Conservation (phyloP, 2,113 vertebrate genomes). For the Protomyctophum bolini region DNA sequence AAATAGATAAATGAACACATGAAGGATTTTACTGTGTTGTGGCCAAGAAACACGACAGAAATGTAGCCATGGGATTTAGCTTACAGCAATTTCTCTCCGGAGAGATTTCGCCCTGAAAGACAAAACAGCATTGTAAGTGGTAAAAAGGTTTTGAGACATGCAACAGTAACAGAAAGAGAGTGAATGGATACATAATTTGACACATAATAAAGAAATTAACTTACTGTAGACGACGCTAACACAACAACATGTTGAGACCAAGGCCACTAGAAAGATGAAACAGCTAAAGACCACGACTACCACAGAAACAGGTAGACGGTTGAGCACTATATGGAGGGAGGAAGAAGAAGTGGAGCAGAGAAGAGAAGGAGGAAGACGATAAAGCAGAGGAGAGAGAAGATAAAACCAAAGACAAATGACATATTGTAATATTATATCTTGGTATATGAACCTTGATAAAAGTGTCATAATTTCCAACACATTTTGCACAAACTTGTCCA, state of each 20-base stretch:
- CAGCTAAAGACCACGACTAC: constrained; percentile 63
- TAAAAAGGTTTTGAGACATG: background rate
- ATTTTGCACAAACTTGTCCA: too few species aligned
- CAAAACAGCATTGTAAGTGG: background rate
- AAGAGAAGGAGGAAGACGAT: background rate
- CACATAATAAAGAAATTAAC: constrained; percentile 12
- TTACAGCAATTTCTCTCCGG: constrained; percentile 19
- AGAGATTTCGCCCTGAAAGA: constrained; percentile 44
- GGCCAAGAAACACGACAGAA: too few species aligned
- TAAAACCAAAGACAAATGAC: background rate
- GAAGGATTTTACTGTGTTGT: too few species aligned
- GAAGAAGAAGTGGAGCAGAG: constrained; percentile 4
- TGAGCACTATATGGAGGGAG: constrained; percentile 57
- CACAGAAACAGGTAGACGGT: constrained; percentile 43
- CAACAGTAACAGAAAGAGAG: background rate
- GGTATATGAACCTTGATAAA: too few species aligned
- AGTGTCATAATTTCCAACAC: too few species aligned
- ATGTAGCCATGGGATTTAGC: background rate
- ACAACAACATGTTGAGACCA: constrained; percentile 60
- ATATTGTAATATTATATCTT: background rate
- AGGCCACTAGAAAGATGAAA: constrained; percentile 52
- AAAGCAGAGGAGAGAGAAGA: background rate
- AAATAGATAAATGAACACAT: too few species aligned
- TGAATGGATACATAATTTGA: background rate
- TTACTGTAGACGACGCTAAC: constrained; percentile 60